Conservation (phyloP, 2,797 vertebrate genomes). For the Mico argentatus region DNA sequence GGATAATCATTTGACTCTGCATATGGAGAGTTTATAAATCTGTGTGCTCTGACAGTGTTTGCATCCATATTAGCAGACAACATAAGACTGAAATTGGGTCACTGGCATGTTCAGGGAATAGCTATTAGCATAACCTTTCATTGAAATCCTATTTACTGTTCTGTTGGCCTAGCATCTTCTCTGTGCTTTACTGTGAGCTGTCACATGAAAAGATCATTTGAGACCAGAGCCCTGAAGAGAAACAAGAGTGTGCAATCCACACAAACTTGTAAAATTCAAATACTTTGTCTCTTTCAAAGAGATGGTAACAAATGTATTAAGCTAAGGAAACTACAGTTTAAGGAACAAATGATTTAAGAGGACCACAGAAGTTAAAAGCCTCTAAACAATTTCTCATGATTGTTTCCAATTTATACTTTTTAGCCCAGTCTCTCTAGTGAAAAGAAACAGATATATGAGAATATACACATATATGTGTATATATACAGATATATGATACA, state of each 20-base stretch:
- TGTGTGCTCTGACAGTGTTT: not conserved
- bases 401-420: not conserved
- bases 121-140: not conserved
- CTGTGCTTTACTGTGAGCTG: not conserved
- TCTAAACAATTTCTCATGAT: not conserved
- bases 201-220: not conserved
- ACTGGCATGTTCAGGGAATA: not conserved
- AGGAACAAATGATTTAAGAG: not conserved
- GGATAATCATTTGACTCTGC: not conserved
- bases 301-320: not conserved
- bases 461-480: not conserved
- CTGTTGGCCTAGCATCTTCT: not conserved
- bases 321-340: slow-evolving; percentile 12
- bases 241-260: not conserved
- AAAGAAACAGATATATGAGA: too few relatives aligned
- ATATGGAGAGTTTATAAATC: not conserved
- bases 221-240: not conserved
- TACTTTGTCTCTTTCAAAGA: not conserved
- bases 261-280: slow-evolving; percentile 39
- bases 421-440: not conserved
- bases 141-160: not conserved
- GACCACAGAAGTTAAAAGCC: not conserved
- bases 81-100: not conserved
- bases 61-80: not conserved
- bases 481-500: not conserved